Evolutionary conservation across 1,140 invertebrate species (phyloP).

Genomic region (Diabrotica undecimpunctata): DNA sequence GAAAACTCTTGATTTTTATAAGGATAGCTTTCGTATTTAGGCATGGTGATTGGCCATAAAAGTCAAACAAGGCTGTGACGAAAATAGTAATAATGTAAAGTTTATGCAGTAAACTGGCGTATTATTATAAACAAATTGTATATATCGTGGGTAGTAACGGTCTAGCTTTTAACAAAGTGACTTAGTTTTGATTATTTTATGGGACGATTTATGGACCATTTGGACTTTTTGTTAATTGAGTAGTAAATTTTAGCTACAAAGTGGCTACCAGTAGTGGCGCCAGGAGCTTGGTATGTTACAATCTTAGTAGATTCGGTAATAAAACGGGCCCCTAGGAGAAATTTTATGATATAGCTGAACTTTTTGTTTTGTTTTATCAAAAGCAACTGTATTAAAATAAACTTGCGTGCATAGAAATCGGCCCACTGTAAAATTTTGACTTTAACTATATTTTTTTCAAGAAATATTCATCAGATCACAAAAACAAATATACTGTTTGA

Average conservation of each 20-base stretch:
- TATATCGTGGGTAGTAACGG: neutral
- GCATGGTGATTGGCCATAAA: constrained; percentile 8
- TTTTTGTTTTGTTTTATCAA: no score
- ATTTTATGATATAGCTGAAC: no score
- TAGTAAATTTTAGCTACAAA: neutral
- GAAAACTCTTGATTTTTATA: constrained; percentile 4
- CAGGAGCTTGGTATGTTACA: no score
- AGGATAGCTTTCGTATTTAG: constrained; percentile 10
- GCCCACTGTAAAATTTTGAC: no score
- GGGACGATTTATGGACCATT: neutral
- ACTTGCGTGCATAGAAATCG: no score
- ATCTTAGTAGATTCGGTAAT: no score
- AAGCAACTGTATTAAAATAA: no score
- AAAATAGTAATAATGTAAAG: constrained; percentile 10
- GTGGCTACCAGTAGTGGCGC: no score
- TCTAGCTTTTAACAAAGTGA: neutral
- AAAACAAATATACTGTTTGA: no score
- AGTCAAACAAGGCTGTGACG: constrained; percentile 7
- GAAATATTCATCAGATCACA: no score
- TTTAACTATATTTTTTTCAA: no score
- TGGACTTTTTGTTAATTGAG: neutral
- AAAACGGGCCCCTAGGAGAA: no score
- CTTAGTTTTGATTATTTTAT: neutral
- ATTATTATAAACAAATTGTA: constrained; percentile 11
- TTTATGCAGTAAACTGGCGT: constrained; percentile 1